Evolutionary conservation across 2,113 vertebrate genomes (phyloP).

Genomic region (Sphyrna mokarran): DNA sequence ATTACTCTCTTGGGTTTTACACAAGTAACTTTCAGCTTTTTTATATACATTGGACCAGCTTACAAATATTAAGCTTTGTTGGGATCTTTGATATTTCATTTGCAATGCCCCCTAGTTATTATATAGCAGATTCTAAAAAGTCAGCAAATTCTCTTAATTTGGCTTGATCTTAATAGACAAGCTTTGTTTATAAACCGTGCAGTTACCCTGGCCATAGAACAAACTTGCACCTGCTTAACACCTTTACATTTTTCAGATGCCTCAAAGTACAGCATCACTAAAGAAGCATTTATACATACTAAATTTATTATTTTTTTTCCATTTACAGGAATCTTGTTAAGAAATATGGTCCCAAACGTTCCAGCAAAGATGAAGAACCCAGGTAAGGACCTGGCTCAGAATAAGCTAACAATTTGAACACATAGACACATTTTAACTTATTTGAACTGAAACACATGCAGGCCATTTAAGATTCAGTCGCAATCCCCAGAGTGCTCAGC

Average conservation of each 20-base stretch:
- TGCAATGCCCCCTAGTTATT: background rate
- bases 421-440: background rate
- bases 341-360: conserved; percentile 93
- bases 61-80: background rate
- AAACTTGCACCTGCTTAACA: background rate
- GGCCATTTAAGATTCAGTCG: background rate
- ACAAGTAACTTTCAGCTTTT: background rate
- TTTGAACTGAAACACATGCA: background rate
- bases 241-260: background rate
- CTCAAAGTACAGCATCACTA: background rate
- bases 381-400: conserved; percentile 60
- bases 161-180: background rate
- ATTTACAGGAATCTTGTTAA: conserved; percentile 82
- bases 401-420: background rate
- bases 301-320: conserved; percentile 42
- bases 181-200: background rate
- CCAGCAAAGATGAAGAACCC: conserved; percentile 91
- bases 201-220: background rate
- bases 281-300: background rate
- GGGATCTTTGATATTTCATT: background rate
- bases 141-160: background rate
- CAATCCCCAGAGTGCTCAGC: background rate
- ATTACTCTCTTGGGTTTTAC: background rate
- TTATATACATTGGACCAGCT: background rate
- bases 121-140: background rate